Conservation (phyloP, 2,797 vertebrate species). For the Pipistrellus nathusii region DNA sequence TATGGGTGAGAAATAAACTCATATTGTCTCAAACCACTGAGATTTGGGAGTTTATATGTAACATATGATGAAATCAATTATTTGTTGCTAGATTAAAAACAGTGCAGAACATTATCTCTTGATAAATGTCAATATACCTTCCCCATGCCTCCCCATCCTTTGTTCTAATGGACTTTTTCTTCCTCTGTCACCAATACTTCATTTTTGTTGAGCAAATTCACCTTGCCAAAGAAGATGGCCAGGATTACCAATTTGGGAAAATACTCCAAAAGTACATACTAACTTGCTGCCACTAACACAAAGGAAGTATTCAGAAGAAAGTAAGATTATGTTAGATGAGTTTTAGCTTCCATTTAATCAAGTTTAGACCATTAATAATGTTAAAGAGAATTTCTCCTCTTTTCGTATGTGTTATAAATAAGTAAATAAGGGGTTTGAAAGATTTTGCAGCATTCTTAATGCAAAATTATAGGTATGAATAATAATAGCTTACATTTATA, state of each 20-base stretch:
- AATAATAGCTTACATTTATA: constrained; percentile 58
- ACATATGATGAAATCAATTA: neutral
- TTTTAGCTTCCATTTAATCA: constrained; percentile 53
- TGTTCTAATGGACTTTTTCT: neutral
- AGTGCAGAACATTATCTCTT: neutral
- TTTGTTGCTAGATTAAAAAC: neutral
- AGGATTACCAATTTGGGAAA: neutral
- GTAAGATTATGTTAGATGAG: neutral
- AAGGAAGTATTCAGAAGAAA: constrained; percentile 56
- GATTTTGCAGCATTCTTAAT: constrained; percentile 28
- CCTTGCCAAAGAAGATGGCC: constrained; percentile 33
- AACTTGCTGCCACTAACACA: constrained; percentile 1
- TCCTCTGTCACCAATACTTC: neutral
- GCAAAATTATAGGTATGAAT: constrained; percentile 56
- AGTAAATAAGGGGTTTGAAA: constrained; percentile 47
- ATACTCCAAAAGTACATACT: neutral
- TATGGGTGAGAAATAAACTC: neutral
- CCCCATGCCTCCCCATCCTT: neutral
- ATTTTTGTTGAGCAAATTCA: constrained; percentile 14
- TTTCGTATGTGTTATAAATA: constrained; percentile 43
- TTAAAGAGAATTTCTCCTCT: constrained; percentile 36
- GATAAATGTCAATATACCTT: neutral
- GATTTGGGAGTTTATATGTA: neutral
- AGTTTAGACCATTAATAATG: constrained; percentile 48
- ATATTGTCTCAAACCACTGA: neutral